These are phyloP conservation scores for Lepidurus apus DNA, from an alignment of 1,140 invertebrate genomes.

Conservation along the genomic window DNA sequence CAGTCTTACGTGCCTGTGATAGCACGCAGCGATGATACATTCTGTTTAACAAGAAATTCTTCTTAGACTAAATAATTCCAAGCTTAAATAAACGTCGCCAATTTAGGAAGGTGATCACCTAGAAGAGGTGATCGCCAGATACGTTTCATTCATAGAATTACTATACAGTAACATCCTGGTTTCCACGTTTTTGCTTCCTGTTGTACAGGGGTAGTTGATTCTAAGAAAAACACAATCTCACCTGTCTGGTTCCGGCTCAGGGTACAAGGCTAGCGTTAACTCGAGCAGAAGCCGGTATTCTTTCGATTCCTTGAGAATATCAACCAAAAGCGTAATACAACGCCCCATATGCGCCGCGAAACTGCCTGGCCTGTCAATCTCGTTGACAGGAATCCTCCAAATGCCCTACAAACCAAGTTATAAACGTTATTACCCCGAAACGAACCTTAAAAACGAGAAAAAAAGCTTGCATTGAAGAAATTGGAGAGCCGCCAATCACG, in stretches of 20 bases:
- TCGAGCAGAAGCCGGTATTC: conserved; percentile 76
- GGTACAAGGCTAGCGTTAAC: conserved; percentile 67
- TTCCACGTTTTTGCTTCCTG: too few relatives aligned
- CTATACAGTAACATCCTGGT: too few relatives aligned
- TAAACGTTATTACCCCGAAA: conserved; percentile 63
- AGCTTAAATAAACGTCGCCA: too few relatives aligned
- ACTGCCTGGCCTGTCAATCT: conserved; percentile 85
- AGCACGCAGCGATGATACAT: too few relatives aligned
- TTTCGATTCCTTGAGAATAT: conserved; percentile 66
- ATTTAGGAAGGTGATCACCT: too few relatives aligned
- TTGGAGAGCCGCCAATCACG: conserved; percentile 54
- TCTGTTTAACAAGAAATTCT: too few relatives aligned
- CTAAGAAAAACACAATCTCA: conserved; percentile 44
- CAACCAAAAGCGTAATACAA: conserved; percentile 70
- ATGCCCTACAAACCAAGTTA: conserved; percentile 57
- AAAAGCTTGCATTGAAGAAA: conserved; percentile 12
- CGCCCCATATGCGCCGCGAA: conserved; percentile 86
- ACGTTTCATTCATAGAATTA: too few relatives aligned
- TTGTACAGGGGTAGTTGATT: background rate
- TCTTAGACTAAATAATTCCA: too few relatives aligned
- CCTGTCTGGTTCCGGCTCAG: conserved; percentile 75
- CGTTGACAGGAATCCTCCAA: conserved; percentile 81
- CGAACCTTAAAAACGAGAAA: conserved; percentile 54
- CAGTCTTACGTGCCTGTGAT: too few relatives aligned
- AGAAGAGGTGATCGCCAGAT: too few relatives aligned